Evolutionary conservation across 2,113 vertebrate species (phyloP), one percentile per base, ranked within the genome.

Genomic region (Eclectus roratus): DNA sequence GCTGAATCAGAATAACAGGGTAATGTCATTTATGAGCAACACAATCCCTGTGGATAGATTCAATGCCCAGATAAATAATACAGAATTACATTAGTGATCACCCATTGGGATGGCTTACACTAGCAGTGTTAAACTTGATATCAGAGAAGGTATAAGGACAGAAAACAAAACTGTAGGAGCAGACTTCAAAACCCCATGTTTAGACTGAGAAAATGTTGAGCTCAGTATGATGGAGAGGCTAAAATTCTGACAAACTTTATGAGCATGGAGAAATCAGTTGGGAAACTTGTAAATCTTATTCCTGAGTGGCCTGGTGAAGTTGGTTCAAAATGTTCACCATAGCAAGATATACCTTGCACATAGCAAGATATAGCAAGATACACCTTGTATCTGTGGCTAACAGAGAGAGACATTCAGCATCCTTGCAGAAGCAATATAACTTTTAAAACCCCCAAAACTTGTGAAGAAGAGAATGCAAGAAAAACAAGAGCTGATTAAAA

Each of bases 1-100:
- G 53, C 76, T 96, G 94, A 93, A 90, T 85, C 80, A 85, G 71
- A 93, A 85, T 82, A 91, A 89, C 76, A 88, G 89, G 92, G 74
- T 94, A 93, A 94, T 76, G 71, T 80, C 93, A 69, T 89, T 91
- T 93, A 88, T n/a, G 63, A 90, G 55, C 69, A 92, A 83, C 65
- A 91, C 47, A 56, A 76, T 81, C 93, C 79, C 77, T 58, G 0
- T 25, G 69, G 69, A 87, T 66, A 29, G 49, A 81, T 88, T 88
- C 50, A 61, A 39, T 28, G 43, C 35, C 88, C 73, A 87, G 80
- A 89, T 78, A 61, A 91, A 80, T 76, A 83, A 37, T 28, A 53
- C 41, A 76, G 77, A 64, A 78, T 56, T 73, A 3, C 17, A 14
- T 74, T 52, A 72, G 56, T n/a, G 39, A 72, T 81, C 61, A 79